A percentile compares a stretch with the other conserved stretches of the same genome.
These are phyloP conservation scores for Oscheius sp. DNA, from an alignment of 2,888 invertebrate species.

Conservation along the genomic window DNA sequence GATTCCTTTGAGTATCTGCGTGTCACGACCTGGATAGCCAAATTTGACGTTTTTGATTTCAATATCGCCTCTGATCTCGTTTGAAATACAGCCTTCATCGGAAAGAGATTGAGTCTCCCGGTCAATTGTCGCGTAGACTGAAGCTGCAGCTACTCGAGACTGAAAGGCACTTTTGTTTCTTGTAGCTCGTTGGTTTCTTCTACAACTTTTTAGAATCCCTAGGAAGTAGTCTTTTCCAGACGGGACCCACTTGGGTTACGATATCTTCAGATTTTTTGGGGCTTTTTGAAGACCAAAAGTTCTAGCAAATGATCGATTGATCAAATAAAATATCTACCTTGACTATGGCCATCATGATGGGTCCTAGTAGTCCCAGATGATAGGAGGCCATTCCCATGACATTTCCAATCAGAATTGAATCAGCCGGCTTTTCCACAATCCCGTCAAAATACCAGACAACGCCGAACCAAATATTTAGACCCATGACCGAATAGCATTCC, in stretches of 20 bases:
- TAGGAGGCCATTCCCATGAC: conserved; percentile 33
- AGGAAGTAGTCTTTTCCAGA: no score
- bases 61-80: conserved; percentile 39
- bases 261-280: no score
- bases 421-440: conserved; percentile 39
- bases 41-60: conserved; percentile 58
- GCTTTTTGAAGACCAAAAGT: not conserved
- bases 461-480: conserved; percentile 27
- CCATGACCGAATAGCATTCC: conserved; percentile 4
- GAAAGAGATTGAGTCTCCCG: not conserved
- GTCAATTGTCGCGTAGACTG: conserved; percentile 6
- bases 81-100: conserved; percentile 6
- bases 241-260: no score
- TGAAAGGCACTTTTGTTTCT: no score
- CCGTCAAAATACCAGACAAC: conserved; percentile 44
- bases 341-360: conserved; percentile 42
- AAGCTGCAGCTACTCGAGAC: conserved; percentile 2
- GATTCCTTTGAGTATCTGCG: conserved; percentile 36
- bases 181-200: no score
- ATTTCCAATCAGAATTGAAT: conserved; percentile 47
- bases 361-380: conserved; percentile 41
- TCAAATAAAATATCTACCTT: conserved; percentile 43
- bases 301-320: conserved; percentile 8
- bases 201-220: no score
- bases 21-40: conserved; percentile 42